Evolutionary conservation across 30 jellyfish, hydroid and myxozoan species (phyloP).

Genomic region (Morbakka virulenta): DNA sequence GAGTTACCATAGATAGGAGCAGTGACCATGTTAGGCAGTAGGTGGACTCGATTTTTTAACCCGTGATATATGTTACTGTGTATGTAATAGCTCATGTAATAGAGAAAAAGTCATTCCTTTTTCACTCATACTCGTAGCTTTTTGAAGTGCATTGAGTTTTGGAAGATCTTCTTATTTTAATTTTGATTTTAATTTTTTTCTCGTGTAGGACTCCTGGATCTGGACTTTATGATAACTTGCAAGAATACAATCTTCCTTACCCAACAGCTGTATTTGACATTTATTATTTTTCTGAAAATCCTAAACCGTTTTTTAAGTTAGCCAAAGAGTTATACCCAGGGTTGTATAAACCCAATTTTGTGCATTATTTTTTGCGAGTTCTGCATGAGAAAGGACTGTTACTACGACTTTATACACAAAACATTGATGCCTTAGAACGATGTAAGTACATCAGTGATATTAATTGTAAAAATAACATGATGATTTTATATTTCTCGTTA

Average conservation of each 20-base stretch:
- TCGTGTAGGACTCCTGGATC: constrained; percentile 54
- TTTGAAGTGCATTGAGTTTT: not conserved
- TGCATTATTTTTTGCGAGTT: constrained; percentile 54
- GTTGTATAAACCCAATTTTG: constrained; percentile 47
- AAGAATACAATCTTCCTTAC: constrained; percentile 56
- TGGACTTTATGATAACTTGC: constrained; percentile 67
- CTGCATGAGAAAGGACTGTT: constrained; percentile 40
- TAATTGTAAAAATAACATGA: too few relatives aligned
- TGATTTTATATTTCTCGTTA: too few relatives aligned
- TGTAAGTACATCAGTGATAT: too few relatives aligned
- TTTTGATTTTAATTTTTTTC: not conserved
- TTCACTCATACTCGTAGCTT: not conserved
- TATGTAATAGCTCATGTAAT: too few relatives aligned
- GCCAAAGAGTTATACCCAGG: constrained; percentile 74
- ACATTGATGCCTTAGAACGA: constrained; percentile 69
- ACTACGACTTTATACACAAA: constrained; percentile 63
- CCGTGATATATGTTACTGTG: too few relatives aligned
- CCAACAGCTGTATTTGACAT: constrained; percentile 70
- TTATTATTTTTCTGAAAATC: constrained; percentile 41
- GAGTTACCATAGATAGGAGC: too few relatives aligned
- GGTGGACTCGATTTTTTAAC: too few relatives aligned
- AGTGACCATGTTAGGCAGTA: too few relatives aligned
- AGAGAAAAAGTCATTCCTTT: not conserved
- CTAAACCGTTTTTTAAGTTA: constrained; percentile 63
- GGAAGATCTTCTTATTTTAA: not conserved